Evolutionary conservation across 2,888 invertebrate genomes (phyloP).

Genomic region (Hypomecis punctinalis): DNA sequence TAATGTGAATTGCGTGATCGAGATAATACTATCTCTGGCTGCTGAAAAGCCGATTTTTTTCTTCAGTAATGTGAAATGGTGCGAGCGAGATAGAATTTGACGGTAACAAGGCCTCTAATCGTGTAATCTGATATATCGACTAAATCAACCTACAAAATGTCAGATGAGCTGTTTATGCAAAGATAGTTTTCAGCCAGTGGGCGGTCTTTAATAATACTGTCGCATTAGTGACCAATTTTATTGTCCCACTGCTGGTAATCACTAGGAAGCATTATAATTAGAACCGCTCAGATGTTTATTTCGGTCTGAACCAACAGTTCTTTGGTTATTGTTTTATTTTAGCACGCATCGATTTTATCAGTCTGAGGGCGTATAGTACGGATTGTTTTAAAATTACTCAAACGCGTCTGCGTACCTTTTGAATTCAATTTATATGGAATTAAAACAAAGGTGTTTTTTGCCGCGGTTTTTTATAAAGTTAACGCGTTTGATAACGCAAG

Average conservation of each 20-base stretch:
- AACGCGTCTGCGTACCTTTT: too few relatives aligned
- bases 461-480: too few relatives aligned
- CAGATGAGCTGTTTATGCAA: conserved; percentile 10
- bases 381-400: too few relatives aligned
- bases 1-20: too few relatives aligned
- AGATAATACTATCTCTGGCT: too few relatives aligned
- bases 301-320: conserved; percentile 26
- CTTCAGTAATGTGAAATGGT: too few relatives aligned
- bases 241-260: conserved; percentile 29
- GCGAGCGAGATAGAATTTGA: too few relatives aligned
- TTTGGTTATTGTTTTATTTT: conserved; percentile 21
- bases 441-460: too few relatives aligned
- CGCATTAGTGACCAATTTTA: conserved; percentile 32
- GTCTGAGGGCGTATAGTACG: too few relatives aligned
- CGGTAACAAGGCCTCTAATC: background rate
- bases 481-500: too few relatives aligned
- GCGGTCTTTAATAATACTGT: conserved; percentile 26
- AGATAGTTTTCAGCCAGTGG: conserved; percentile 18
- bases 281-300: conserved; percentile 32
- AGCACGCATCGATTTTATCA: background rate
- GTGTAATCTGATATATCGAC: conserved; percentile 1
- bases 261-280: conserved; percentile 35
- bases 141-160: conserved; percentile 9
- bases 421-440: too few relatives aligned
- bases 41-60: too few relatives aligned